These are phyloP conservation scores for Sebastes kiyomatsui DNA, from an alignment of 2,797 vertebrate genomes.

Conservation along the genomic window DNA sequence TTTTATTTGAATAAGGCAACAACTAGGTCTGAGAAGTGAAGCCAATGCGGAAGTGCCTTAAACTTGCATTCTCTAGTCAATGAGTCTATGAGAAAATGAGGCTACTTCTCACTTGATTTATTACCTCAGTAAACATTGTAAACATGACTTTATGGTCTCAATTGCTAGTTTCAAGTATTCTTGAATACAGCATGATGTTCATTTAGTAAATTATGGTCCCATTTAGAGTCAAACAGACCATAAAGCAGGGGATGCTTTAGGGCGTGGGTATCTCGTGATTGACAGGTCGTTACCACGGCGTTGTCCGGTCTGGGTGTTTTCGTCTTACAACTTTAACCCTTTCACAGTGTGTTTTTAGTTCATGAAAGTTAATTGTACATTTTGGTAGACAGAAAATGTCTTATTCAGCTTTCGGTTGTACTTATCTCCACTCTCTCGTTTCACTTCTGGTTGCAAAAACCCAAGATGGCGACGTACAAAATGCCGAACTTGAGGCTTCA, in stretches of 20 bases:
- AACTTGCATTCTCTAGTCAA: too few species aligned
- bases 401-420: too few species aligned
- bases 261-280: accelerated
- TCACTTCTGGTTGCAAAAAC: too few species aligned
- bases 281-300: accelerated
- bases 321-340: too few species aligned
- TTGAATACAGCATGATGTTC: background rate
- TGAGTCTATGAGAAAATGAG: background rate
- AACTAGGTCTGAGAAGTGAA: too few species aligned
- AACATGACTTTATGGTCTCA: background rate
- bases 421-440: too few species aligned
- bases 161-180: background rate
- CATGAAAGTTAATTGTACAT: too few species aligned
- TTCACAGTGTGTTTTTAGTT: too few species aligned
- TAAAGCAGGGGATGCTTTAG: background rate
- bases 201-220: background rate
- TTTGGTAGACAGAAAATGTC: accelerated
- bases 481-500: too few species aligned
- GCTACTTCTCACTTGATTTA: background rate
- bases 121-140: background rate
- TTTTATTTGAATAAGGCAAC: background rate
- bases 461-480: too few species aligned
- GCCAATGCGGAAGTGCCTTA: background rate
- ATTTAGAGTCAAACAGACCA: background rate
- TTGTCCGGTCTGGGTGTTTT: too few species aligned